phyloP scores from a whole-genome alignment of 2,797 vertebrate genomes.

The Picus viridis region DNA sequence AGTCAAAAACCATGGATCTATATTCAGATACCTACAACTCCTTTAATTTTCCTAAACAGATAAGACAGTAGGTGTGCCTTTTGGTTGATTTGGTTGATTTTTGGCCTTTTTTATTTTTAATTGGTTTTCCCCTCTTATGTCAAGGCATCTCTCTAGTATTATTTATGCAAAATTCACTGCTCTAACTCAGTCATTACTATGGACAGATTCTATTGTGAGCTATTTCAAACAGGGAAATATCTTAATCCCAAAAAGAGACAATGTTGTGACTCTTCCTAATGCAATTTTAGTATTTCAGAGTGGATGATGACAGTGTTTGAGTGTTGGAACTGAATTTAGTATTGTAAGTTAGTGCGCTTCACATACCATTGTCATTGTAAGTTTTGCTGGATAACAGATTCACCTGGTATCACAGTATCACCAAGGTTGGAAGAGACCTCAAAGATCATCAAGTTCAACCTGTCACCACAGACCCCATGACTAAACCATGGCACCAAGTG shows the following conservation, averaged over 20 bases:
- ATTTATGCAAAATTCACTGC: not conserved
- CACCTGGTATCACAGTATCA: not conserved
- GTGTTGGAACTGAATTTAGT: not conserved
- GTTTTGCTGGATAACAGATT: not conserved
- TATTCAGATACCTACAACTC: not conserved
- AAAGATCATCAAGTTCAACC: too few species aligned
- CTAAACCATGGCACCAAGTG: too few species aligned
- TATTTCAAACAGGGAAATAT: not conserved
- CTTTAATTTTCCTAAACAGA: not conserved
- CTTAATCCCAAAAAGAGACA: not conserved
- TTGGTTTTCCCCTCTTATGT: not conserved
- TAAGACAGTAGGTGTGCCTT: not conserved
- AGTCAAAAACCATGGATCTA: not conserved
- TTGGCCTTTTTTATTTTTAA: not conserved
- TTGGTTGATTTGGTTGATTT: not conserved
- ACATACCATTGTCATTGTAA: not conserved
- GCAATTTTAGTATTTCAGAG: not conserved
- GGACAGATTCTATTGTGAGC: not conserved
- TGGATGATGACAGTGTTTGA: not conserved
- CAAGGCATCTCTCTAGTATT: not conserved
- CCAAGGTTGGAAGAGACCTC: too few species aligned
- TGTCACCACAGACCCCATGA: too few species aligned
- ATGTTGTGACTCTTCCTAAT: not conserved
- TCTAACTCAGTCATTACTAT: not conserved
- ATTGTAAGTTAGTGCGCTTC: not conserved